Evolutionary conservation across 1,140 invertebrate genomes (phyloP).

Genomic region (Drosophila dunni): DNA sequence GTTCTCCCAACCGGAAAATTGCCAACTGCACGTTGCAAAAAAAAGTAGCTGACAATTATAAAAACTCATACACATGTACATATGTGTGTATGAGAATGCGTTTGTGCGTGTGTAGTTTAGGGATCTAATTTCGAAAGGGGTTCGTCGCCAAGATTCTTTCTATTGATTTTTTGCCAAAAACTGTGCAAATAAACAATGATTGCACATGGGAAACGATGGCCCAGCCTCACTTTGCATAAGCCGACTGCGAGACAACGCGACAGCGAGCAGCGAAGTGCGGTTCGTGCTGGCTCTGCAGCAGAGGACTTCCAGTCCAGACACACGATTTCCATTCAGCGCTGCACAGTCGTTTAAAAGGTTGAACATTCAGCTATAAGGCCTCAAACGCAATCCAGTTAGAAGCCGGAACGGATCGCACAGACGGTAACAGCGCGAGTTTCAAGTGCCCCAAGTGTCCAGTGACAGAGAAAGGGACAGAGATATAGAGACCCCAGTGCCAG

Average conservation of each 20-base stretch:
- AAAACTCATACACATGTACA: neutral
- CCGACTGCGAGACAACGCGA: neutral
- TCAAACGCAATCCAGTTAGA: constrained; percentile 82
- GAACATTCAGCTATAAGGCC: constrained; percentile 77
- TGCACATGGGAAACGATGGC: constrained; percentile 24
- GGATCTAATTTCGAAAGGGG: constrained; percentile 14
- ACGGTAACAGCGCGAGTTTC: constrained; percentile 17
- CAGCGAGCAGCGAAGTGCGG: neutral
- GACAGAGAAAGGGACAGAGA: constrained; percentile 6
- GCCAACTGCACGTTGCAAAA: constrained; percentile 37
- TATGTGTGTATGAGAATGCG: neutral
- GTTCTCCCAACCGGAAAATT: constrained; percentile 64
- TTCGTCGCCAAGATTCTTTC: constrained; percentile 17
- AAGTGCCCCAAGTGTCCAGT: constrained; percentile 12
- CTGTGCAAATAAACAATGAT: constrained; percentile 51
- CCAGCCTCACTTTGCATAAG: constrained; percentile 45
- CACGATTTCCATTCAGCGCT: constrained; percentile 81
- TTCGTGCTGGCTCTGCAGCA: constrained; percentile 20
- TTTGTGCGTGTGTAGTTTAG: neutral
- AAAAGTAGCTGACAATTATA: constrained; percentile 31
- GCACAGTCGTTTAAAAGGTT: constrained; percentile 79
- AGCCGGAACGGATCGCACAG: constrained; percentile 76
- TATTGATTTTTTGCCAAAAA: constrained; percentile 51
- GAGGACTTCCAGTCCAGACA: constrained; percentile 62
- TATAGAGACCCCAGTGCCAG: constrained; percentile 2